Conservation (phyloP, 1,140 invertebrate species). For the Lepidotrigona ventralis region DNA sequence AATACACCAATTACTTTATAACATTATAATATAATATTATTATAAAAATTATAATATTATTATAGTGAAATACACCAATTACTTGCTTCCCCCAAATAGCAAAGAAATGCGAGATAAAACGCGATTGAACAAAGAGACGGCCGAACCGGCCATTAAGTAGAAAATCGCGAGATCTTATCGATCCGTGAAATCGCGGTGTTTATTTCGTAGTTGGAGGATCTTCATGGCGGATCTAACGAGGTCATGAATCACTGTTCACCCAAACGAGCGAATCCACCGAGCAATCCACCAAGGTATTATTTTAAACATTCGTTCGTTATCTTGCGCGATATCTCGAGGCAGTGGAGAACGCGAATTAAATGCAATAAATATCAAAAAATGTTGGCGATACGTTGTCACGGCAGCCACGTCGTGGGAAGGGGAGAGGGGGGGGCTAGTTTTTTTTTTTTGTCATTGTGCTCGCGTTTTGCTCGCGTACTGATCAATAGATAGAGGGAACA, state of each 20-base stretch:
- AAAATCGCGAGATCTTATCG: neutral
- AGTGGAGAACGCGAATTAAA: neutral
- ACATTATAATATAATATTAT: too few species aligned
- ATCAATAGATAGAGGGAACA: conserved; percentile 57
- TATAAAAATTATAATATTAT: too few species aligned
- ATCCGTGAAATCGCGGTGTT: neutral
- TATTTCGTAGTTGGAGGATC: neutral
- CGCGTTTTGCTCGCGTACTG: conserved; percentile 31
- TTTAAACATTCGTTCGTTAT: neutral
- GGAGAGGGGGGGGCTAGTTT: conserved; percentile 12
- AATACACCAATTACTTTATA: too few species aligned
- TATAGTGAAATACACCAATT: too few species aligned
- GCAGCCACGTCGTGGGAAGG: neutral
- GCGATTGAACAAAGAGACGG: too few species aligned
- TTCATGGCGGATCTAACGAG: neutral
- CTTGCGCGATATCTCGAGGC: neutral
- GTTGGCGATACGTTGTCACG: neutral
- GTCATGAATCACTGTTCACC: neutral
- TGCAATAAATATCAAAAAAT: conserved; percentile 5
- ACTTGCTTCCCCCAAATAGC: too few species aligned
- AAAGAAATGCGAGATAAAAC: too few species aligned
- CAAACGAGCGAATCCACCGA: neutral
- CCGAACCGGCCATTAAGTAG: neutral
- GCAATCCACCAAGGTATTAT: neutral
- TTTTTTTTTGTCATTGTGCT: conserved; percentile 36